Percentiles rank a stretch among this genome's conserved stretches.
phyloP scores from a whole-genome alignment of 2,797 vertebrate genomes.

The Oryzias dopingdopingensis region DNA sequence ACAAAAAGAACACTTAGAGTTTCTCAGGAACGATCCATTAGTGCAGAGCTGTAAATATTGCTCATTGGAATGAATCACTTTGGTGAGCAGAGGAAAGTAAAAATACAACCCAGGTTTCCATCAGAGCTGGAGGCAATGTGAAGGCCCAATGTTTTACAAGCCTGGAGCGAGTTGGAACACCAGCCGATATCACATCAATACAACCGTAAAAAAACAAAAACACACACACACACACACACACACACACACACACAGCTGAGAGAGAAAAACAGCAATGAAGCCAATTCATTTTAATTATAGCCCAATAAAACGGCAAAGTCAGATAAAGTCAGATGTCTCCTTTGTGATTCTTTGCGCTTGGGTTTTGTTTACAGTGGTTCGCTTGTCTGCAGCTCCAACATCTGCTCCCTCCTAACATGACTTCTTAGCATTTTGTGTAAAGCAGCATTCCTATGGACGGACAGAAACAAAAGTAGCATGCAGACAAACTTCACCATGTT shows the following conservation, averaged over 20 bases:
- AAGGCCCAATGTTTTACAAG: conserved; percentile 51
- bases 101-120: conserved; percentile 44
- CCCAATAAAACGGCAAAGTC: conserved; percentile 59
- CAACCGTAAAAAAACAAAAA: conserved; percentile 48
- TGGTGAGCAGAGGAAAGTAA: conserved; percentile 25
- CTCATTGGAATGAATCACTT: conserved; percentile 47
- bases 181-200: conserved; percentile 67
- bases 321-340: conserved; percentile 40
- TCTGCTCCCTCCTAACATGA: conserved; percentile 53
- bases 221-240: conserved; percentile 7
- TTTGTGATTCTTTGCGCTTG: conserved; percentile 34
- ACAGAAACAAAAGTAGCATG: background rate
- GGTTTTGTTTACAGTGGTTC: conserved; percentile 48
- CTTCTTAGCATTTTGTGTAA: conserved; percentile 48
- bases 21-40: conserved; percentile 23
- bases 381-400: conserved; percentile 66
- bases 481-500: background rate
- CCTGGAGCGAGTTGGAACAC: conserved; percentile 48
- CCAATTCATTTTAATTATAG: conserved; percentile 69
- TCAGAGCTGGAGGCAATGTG: conserved; percentile 31
- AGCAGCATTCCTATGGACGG: conserved; percentile 12
- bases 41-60: conserved; percentile 19
- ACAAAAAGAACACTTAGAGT: conserved; percentile 6
- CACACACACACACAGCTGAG: conserved; percentile 25
- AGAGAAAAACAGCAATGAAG: conserved; percentile 51